A percentile compares a stretch with the other conserved stretches of the same genome.
These are phyloP conservation scores for Bradynema listronoti DNA, from an alignment of 1,140 invertebrate genomes.

Conservation along the genomic window DNA sequence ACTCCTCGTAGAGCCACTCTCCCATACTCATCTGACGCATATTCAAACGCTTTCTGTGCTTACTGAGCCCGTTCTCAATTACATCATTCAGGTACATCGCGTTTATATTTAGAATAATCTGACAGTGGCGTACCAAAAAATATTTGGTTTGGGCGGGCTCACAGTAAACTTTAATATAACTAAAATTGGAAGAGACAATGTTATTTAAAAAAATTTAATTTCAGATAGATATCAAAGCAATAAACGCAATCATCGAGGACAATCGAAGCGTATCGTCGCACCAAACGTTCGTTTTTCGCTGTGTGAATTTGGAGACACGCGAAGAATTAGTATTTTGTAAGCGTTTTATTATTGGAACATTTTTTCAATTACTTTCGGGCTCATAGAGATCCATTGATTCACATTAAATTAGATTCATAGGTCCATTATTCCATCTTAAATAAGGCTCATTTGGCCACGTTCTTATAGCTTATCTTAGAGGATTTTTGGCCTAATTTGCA, in stretches of 20 bases:
- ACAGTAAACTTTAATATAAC: too few relatives aligned
- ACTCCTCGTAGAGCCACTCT: conserved; percentile 40
- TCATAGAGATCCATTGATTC: too few relatives aligned
- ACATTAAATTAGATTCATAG: too few relatives aligned
- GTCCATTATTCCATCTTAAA: too few relatives aligned
- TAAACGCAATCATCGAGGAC: conserved; percentile 10
- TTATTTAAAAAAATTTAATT: conserved; percentile 9
- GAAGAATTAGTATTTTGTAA: conserved; percentile 13
- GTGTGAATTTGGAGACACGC: conserved; percentile 25
- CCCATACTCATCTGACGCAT: conserved; percentile 18
- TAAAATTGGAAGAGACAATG: too few relatives aligned
- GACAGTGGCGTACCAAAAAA: neutral
- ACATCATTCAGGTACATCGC: conserved; percentile 43
- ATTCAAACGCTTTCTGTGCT: conserved; percentile 41
- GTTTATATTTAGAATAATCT: too few relatives aligned
- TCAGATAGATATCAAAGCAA: conserved; percentile 37
- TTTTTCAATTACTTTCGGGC: too few relatives aligned
- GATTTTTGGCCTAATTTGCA: too few relatives aligned
- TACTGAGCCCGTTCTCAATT: conserved; percentile 44
- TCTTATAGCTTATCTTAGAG: too few relatives aligned
- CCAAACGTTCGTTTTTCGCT: conserved; percentile 36
- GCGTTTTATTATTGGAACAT: neutral
- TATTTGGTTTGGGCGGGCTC: conserved; percentile 3
- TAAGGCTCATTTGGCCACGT: too few relatives aligned
- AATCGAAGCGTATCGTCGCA: conserved; percentile 4